Evolutionary conservation across 2,113 vertebrate genomes (phyloP).

Genomic region (Plestiodon gilberti): DNA sequence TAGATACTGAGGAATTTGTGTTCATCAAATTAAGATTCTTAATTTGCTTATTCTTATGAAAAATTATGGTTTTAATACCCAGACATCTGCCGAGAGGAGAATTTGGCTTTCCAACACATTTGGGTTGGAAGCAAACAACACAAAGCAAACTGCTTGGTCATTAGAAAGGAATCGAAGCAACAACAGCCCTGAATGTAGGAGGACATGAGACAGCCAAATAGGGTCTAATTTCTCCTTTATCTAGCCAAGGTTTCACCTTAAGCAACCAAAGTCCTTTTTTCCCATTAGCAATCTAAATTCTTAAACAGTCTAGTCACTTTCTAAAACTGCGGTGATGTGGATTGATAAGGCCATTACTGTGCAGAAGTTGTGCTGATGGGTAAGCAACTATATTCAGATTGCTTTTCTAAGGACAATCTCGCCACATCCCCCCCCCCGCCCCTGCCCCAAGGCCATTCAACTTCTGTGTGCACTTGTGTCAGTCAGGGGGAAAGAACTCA

Average conservation of each 20-base stretch:
- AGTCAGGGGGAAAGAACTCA: neutral
- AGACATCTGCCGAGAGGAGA: neutral
- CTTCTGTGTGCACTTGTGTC: slow-evolving; percentile 17
- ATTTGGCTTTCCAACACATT: neutral
- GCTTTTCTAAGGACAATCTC: neutral
- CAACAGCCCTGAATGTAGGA: neutral
- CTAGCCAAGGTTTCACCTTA: neutral
- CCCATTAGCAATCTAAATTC: neutral
- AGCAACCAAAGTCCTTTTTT: neutral
- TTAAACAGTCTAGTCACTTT: neutral
- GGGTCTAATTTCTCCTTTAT: neutral
- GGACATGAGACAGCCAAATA: neutral
- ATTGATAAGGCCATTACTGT: neutral
- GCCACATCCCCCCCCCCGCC: neutral
- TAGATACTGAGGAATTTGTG: neutral
- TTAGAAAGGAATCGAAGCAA: neutral
- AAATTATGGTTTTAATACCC: neutral
- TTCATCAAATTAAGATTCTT: neutral
- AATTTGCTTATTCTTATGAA: neutral
- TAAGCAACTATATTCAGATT: neutral
- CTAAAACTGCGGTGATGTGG: neutral
- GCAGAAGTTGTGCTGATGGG: neutral
- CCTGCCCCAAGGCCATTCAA: neutral
- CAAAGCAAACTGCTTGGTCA: neutral
- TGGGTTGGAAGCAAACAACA: neutral